Percentiles rank a stretch among this genome's conserved stretches.
Evolutionary conservation across 2,888 invertebrate genomes (phyloP).

Genomic region (Oligia latruncula): DNA sequence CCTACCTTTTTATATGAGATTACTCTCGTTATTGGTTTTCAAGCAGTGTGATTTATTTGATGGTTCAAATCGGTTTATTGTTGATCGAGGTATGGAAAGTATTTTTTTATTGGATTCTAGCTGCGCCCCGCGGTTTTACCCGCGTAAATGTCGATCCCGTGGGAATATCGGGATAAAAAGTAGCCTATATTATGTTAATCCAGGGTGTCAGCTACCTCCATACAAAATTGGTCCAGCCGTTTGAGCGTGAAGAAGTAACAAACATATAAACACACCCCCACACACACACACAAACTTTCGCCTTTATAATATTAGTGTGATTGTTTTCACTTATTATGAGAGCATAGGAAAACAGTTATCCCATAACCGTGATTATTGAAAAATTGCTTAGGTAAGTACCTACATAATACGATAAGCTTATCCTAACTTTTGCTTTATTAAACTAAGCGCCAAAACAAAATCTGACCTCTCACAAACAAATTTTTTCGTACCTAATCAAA

Average conservation of each 20-base stretch:
- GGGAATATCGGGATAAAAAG: too few species aligned
- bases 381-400: not conserved
- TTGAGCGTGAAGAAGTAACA: too few species aligned
- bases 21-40: not conserved
- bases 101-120: not conserved
- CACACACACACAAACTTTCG: too few species aligned
- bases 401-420: not conserved
- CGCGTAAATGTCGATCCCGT: too few species aligned
- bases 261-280: too few species aligned
- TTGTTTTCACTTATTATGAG: too few species aligned
- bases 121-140: too few species aligned
- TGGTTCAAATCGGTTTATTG: not conserved
- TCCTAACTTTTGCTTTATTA: not conserved
- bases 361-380: not conserved
- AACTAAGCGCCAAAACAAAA: constrained; percentile 7
- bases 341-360: not conserved
- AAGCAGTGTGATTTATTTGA: not conserved
- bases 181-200: too few species aligned
- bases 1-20: not conserved
- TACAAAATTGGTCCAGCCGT: too few species aligned
- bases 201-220: too few species aligned
- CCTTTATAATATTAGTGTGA: too few species aligned
- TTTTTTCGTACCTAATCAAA: constrained; percentile 18
- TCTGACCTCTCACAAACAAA: not conserved
- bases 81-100: not conserved